Base-by-base conservation (phyloP, 2,888 invertebrate genomes). In the Tetragonula carbonaria region DNA sequence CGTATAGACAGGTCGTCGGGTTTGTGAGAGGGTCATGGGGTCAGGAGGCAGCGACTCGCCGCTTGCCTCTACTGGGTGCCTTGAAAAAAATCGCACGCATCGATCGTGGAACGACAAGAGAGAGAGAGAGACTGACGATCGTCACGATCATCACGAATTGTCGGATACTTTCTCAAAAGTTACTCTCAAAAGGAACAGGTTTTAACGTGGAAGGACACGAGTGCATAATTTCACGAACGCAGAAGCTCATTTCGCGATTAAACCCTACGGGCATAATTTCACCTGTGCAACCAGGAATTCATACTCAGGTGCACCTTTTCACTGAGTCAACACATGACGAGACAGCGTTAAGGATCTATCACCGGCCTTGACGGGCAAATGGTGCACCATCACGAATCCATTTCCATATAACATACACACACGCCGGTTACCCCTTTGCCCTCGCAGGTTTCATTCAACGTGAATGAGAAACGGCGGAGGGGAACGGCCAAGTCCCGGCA, bases 11-110 rank as follows among this genome's bases (percentile, higher is more conserved):
- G 87, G 89, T 90, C 88, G 80, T 86, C 80, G 88, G 87, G 86
- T 89, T 85, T 82, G 86, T 70, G 82, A 87, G 84, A 87, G 90
- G 91, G 91, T 91, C 92, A 91, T 74, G 82, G 86, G 92, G 91
- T 92, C 92, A 91, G 86, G 81, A 86, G 86, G 86, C 87, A 88
- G 86, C 82, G 57, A 74, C 83, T 84, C 79, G 80, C 57, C 38
- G 53, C 53, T 18, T 23, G 59, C 18, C 50, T 79, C 45, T 70
- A 86, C 57, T 79, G 76, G 82, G 72, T 73, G 78, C 74, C 79
- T 50, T 4, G n/a, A 53, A 33, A 16, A 21, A 51, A 65, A 21
- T 33, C 28, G n/a, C 21, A 2, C n/a, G 4, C n/a, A 6, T 13
- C 14, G 55, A 66, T 0, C 50, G 23, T 33, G 5, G 11, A 23